Base-by-base conservation (phyloP, 2,888 invertebrate genomes). In the Galeopsomyia nigrocyanea region DNA sequence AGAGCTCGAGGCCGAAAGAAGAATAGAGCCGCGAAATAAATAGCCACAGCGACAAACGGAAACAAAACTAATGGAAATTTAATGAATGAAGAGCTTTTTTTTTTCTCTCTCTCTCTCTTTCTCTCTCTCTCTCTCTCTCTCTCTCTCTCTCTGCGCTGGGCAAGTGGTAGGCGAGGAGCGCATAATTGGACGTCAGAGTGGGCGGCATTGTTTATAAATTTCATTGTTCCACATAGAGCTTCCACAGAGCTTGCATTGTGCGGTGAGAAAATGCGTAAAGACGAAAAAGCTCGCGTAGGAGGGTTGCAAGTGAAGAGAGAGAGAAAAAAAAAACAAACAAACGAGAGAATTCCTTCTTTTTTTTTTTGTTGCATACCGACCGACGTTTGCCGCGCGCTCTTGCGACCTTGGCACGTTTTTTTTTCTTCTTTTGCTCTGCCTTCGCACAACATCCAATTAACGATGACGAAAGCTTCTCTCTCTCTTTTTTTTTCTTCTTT, bases 161-260 rank as follows among this genome's bases (percentile, higher is more conserved):
- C 53, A 19, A 60, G 60, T 22, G 16, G 47, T 16, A 16, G 39
- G 7, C 5, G 14, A 19, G 22, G 17, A 63, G 57, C 58, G 31
- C 50, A 67, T 67, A 72, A 72, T 72, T 72, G 71, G 67, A 67
- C 63, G 62, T 57, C 62, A 46, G 39, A 39, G 39, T 47, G n/a
- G n/a, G 39, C 14, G 14, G 26, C 57, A 64, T 73, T 73, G 72
- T 73, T 73, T 68, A 73, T 67, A 49, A 63, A 64, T 53, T 64
- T 68, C 68, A 64, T 68, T 73, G 68, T 68, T 53, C 55, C 55
- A 31, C 10, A 39, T 39, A 39, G 39, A 39, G 68, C 64, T 63
- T 31, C 19, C 39, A 26, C 13, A n/a, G 56, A n/a, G n/a, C n/a
- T 21, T 31, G 50, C 56, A 62, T 69, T 57, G 62, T 31, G 62